Evolutionary conservation across 1,140 invertebrate genomes (phyloP).

Genomic region (Trichonephila inaurata): DNA sequence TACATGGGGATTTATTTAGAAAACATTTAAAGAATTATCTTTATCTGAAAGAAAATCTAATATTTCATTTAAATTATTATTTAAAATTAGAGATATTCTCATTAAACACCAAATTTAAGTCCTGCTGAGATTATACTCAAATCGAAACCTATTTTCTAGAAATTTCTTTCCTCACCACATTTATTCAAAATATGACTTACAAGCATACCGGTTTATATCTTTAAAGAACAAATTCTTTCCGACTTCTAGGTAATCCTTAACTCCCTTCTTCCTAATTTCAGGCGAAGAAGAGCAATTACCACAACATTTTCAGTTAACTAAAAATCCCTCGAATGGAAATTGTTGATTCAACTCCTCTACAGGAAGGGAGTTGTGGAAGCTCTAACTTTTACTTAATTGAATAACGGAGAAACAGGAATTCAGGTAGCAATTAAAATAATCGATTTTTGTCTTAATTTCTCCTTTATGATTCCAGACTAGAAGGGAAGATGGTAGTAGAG

Average conservation of each 20-base stretch:
- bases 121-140: background rate
- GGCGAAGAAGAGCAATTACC: constrained; percentile 47
- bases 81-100: no score
- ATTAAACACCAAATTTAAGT: background rate
- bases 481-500: no score
- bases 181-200: background rate
- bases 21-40: no score
- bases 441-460: constrained; percentile 18
- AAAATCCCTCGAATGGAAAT: constrained; percentile 24
- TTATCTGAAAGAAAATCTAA: no score
- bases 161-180: background rate
- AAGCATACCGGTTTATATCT: background rate
- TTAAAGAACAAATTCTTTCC: background rate
- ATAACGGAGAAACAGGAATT: background rate
- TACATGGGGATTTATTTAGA: no score
- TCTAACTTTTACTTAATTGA: constrained; percentile 59
- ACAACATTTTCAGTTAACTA: constrained; percentile 30
- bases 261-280: background rate
- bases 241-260: background rate
- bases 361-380: background rate
- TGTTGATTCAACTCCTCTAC: constrained; percentile 44
- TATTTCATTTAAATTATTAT: no score
- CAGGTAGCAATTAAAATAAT: constrained; percentile 55
- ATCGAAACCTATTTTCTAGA: background rate
- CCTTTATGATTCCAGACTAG: no score